Evolutionary conservation across 2,113 vertebrate species (phyloP), one percentile per base, ranked within the genome.

Genomic region (Crotalus helleri): DNA sequence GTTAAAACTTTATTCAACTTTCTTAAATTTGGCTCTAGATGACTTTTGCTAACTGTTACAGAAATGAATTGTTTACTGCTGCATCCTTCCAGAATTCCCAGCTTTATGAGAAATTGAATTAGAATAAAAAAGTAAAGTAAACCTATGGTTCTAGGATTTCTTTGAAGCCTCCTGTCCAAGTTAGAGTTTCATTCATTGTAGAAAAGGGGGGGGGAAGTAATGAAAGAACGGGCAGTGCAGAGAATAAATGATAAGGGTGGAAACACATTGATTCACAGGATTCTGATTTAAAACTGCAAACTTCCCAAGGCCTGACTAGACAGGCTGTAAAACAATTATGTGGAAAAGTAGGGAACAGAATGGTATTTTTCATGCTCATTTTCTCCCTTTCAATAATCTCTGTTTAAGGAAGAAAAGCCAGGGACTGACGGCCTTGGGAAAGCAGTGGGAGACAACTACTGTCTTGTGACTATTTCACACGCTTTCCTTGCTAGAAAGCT

Each of bases 341-440:
- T 87, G 51, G 69, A 12, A 91, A 92, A 96, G 81, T 57, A 85
- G 95, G 93, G 12, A 1, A 0, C 87, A 94, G 8, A 3, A 0
- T 94, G 93, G 95, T 93, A 91, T 95, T 90, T 92, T 94, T 86
- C 64, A 94, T 93, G 93, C 93, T 94, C 12, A 0, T 89, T 91
- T 92, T 87, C 74, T 51, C 93, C 96, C 95, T 96, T 96, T 96
- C 94, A 91, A 86, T 54, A 39, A 90, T 95, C 95, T 96, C 94
- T 94, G 95, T 96, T 96, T 95, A 95, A 95, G 94, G 92, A 93
- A 94, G 61, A 61, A 91, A 92, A 93, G 94, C 89, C 54, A 61
- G 93, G 94, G 93, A 95, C 93, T 96, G 95, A 94, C 93, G 3
- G 93, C 94, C 91, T 93, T 96, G 89, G 33, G 9, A 85, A 89